Percentiles rank a stretch among this genome's conserved stretches.
These are phyloP conservation scores for Ophioderma brevispina DNA, from an alignment of 35 echinoderm and acorn worm genomes.

Conservation along the genomic window DNA sequence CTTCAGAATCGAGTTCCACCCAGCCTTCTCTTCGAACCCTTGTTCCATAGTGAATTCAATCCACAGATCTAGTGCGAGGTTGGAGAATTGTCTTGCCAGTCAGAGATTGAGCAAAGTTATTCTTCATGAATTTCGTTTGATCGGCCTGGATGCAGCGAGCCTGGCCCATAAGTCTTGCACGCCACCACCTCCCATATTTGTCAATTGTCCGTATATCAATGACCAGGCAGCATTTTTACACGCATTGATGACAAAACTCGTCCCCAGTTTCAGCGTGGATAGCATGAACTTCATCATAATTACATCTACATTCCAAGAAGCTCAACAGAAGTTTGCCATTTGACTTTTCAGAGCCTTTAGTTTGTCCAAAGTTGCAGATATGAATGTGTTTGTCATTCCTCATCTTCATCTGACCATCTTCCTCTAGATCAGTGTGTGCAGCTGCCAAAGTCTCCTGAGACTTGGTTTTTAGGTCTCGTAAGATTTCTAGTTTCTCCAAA, in stretches of 20 bases:
- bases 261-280: not conserved
- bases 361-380: too few relatives aligned
- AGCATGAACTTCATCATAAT: not conserved
- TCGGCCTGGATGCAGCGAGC: not conserved
- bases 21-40: not conserved
- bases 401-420: too few relatives aligned
- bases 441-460: not conserved
- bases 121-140: not conserved
- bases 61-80: not conserved
- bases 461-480: not conserved
- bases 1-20: not conserved
- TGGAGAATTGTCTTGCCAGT: not conserved
- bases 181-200: not conserved
- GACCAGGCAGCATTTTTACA: not conserved
- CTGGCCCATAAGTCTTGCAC: not conserved
- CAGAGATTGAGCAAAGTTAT: not conserved
- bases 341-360: not conserved
- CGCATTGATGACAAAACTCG: not conserved
- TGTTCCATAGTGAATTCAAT: not conserved
- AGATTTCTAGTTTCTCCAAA: not conserved
- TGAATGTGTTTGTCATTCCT: too few relatives aligned
- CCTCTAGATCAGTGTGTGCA: conserved; percentile 8
- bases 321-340: not conserved
- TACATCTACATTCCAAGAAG: not conserved
- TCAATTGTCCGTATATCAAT: not conserved